phyloP scores from a whole-genome alignment of 2,888 invertebrate genomes.

The Drosophila kuntzei region DNA sequence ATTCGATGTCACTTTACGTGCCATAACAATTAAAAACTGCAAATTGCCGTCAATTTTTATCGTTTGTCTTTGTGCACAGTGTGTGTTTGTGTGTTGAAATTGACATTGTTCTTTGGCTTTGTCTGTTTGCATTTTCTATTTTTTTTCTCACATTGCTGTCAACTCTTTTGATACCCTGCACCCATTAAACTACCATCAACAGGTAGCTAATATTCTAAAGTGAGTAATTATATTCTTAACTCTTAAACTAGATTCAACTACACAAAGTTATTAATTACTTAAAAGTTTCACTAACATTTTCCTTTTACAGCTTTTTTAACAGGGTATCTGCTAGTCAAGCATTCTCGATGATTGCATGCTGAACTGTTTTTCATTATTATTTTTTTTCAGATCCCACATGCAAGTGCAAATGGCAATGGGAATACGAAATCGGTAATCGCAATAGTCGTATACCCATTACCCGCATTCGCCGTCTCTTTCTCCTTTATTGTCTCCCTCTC shows the following conservation, averaged over 20 bases:
- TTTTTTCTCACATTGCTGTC: constrained; percentile 2
- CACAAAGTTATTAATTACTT: neutral
- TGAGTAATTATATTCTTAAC: neutral
- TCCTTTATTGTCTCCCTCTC: neutral
- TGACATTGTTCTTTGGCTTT: constrained; percentile 32
- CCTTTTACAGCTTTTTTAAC: neutral
- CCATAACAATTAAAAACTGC: constrained; percentile 52
- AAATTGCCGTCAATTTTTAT: constrained; percentile 67
- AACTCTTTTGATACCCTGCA: constrained; percentile 6
- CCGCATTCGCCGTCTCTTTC: neutral
- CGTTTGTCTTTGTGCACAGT: constrained; percentile 19
- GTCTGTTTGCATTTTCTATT: constrained; percentile 1
- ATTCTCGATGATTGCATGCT: neutral
- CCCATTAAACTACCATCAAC: neutral
- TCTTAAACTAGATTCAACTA: neutral
- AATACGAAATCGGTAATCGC: constrained; percentile 50
- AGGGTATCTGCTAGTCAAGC: constrained; percentile 1
- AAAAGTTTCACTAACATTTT: neutral
- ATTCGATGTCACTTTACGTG: constrained; percentile 33
- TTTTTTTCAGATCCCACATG: constrained; percentile 27
- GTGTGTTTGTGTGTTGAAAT: constrained; percentile 15
- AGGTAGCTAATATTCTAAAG: neutral
- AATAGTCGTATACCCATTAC: constrained; percentile 13
- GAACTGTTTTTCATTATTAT: constrained; percentile 1
- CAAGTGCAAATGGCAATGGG: constrained; percentile 58